Evolutionary conservation across 2,888 invertebrate genomes (phyloP).

Genomic region (Eupithecia pulchellata): DNA sequence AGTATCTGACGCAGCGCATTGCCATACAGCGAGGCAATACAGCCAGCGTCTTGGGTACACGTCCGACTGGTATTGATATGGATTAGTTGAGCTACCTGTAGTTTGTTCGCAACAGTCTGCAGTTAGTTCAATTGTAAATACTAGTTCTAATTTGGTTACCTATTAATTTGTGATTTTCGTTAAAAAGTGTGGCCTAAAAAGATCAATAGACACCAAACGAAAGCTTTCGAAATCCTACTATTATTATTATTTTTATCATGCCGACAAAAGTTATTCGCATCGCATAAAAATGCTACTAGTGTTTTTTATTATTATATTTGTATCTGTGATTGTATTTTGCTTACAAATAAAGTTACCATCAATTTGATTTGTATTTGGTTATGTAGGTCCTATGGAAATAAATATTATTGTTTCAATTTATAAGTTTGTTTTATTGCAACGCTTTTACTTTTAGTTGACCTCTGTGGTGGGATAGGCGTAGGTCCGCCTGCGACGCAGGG

Average conservation of each 20-base stretch:
- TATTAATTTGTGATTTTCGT: too few species aligned
- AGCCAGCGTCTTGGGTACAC: too few species aligned
- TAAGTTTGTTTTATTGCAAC: slow-evolving; percentile 20
- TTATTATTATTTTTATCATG: not conserved
- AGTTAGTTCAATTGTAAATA: too few species aligned
- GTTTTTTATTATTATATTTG: not conserved
- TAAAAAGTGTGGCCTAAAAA: not conserved
- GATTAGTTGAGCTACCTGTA: too few species aligned
- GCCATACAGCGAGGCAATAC: too few species aligned
- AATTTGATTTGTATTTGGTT: slow-evolving; percentile 27
- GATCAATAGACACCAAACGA: not conserved
- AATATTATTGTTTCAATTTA: slow-evolving; percentile 28
- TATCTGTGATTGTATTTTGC: slow-evolving; percentile 14
- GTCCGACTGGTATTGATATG: too few species aligned
- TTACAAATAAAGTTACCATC: slow-evolving; percentile 30
- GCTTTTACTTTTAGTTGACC: not conserved
- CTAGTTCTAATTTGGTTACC: too few species aligned
- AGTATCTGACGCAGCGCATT: too few species aligned
- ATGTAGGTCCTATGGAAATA: slow-evolving; percentile 28
- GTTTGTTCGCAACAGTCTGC: too few species aligned
- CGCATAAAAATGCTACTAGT: not conserved
- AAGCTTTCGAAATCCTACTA: not conserved
- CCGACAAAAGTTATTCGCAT: not conserved
- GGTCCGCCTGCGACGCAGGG: too few species aligned
- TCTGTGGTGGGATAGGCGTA: too few species aligned